A percentile compares a stretch with the other conserved stretches of the same genome.
Conservation (phyloP, 2,113 vertebrate genomes). For the Rhinolophus sinicus region DNA sequence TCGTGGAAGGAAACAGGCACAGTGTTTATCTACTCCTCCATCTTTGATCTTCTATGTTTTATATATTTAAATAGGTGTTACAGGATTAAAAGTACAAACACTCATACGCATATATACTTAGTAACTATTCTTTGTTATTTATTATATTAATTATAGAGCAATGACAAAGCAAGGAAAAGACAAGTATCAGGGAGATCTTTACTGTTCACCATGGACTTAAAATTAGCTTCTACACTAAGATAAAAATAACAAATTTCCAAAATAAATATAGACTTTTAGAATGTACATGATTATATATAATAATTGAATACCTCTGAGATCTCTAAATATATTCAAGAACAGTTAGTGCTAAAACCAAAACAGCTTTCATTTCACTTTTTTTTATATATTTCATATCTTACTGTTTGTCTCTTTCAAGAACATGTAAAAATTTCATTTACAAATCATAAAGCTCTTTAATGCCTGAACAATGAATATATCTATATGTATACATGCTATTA, state of each 20-base stretch:
- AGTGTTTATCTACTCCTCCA: no score
- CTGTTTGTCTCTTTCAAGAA: not conserved
- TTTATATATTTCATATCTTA: not conserved
- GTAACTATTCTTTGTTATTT: not conserved
- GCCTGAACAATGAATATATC: not conserved
- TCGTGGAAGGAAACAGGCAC: no score
- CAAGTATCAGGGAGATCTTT: not conserved
- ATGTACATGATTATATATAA: not conserved
- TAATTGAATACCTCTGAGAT: not conserved
- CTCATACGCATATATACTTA: not conserved
- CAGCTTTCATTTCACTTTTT: not conserved
- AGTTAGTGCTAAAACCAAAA: not conserved
- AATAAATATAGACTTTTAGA: conserved; percentile 26
- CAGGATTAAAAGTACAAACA: not conserved
- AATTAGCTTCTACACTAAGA: conserved; percentile 45
- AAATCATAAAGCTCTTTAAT: not conserved
- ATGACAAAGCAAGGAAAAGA: not conserved
- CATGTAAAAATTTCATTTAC: not conserved
- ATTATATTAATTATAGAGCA: conserved; percentile 52
- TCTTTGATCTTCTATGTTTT: not conserved
- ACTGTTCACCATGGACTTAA: not conserved
- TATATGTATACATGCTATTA: not conserved
- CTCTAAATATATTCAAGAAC: not conserved
- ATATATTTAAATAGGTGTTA: not conserved
- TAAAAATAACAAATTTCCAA: not conserved